These are phyloP conservation scores for Lasioglossum oenotherae DNA, from an alignment of 2,888 invertebrate species.

Conservation along the genomic window DNA sequence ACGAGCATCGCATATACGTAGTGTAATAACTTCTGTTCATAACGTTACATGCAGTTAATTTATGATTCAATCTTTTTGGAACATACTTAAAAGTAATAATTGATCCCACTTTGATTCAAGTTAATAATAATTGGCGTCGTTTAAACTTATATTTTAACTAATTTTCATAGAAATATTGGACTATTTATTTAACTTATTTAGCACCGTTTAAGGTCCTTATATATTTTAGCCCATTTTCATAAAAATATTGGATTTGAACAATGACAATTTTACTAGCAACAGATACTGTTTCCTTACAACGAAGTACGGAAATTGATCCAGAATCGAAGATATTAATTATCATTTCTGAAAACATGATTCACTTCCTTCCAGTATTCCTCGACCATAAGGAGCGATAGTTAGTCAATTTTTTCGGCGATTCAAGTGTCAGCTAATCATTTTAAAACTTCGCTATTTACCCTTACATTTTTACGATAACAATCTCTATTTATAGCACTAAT, in stretches of 20 bases:
- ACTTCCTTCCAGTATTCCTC: not conserved
- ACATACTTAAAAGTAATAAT: not conserved
- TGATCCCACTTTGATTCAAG: not conserved
- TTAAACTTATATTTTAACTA: not conserved
- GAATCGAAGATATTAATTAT: not conserved
- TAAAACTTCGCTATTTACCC: not conserved
- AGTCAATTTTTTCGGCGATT: not conserved
- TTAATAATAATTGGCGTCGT: not conserved
- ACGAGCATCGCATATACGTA: not conserved
- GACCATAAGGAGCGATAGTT: not conserved
- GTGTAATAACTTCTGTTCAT: slow-evolving; percentile 1
- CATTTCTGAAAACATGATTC: slow-evolving; percentile 13
- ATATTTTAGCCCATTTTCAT: no score
- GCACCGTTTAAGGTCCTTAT: no score
- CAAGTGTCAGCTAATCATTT: not conserved
- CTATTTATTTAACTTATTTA: no score
- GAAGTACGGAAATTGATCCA: not conserved
- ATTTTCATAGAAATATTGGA: not conserved
- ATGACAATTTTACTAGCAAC: not conserved
- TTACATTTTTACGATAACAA: not conserved
- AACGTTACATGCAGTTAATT: not conserved
- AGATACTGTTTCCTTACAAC: not conserved
- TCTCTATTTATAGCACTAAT: not conserved
- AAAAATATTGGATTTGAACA: no score
- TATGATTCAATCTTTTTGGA: not conserved